These are phyloP conservation scores for Celastrina argiolus DNA, from an alignment of 2,888 invertebrate species.

Conservation along the genomic window DNA sequence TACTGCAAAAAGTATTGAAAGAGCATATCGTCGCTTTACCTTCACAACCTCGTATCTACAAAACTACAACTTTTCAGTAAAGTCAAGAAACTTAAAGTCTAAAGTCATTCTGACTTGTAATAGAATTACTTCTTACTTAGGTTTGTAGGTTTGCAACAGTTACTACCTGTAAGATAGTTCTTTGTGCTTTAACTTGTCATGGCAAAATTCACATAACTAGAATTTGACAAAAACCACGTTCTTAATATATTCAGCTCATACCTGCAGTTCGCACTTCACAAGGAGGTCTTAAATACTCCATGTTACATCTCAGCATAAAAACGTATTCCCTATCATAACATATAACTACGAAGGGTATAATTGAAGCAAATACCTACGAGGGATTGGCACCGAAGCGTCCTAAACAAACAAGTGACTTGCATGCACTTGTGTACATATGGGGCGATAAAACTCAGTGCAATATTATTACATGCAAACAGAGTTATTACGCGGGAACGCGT, in stretches of 20 bases:
- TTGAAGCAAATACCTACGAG: conserved; percentile 40
- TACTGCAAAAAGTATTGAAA: background rate
- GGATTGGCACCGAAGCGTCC: conserved; percentile 39
- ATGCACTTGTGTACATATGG: conserved; percentile 31
- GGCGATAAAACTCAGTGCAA: background rate
- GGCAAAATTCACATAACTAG: background rate
- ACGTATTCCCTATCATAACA: conserved; percentile 33
- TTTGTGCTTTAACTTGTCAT: background rate
- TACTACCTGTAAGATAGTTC: background rate
- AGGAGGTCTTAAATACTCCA: background rate
- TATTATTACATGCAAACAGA: background rate
- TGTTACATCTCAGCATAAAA: conserved; percentile 23
- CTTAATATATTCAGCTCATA: background rate
- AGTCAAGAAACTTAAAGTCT: too few species aligned
- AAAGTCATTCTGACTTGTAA: too few species aligned
- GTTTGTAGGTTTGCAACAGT: too few species aligned
- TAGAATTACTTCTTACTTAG: too few species aligned
- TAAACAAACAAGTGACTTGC: conserved; percentile 37
- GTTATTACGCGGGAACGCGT: background rate
- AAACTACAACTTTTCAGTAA: too few species aligned
- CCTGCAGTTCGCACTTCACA: background rate
- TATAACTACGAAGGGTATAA: conserved; percentile 39
- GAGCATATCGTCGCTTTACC: too few species aligned
- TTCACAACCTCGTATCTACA: too few species aligned
- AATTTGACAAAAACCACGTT: background rate